Base-by-base conservation (phyloP, 1,140 invertebrate genomes). In the Oedothorax gibbosus region DNA sequence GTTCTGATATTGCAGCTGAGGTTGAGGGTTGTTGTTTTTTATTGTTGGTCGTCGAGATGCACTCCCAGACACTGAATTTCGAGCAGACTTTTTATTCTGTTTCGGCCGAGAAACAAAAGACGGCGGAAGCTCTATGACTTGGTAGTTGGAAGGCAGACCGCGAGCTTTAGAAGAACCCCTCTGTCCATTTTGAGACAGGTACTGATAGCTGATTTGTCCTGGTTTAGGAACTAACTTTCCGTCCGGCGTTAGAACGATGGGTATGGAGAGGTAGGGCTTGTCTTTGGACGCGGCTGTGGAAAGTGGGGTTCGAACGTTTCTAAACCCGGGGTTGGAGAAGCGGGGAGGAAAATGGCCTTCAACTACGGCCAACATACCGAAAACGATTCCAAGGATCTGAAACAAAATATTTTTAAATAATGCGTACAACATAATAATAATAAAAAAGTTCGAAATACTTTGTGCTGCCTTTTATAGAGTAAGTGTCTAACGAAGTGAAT, bases 241-340 rank as follows among this genome's bases (percentile, higher is more conserved):
- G n/a, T 84, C 71, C 2, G 81, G 81, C 72, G 76, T 64, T 35
- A 84, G 81, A 2, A 84, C 81, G 18, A 84, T 84, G 12, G 81
- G 81, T 2, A 84, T 84, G 8, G 81, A 84, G 0, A 84, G 10
- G 60, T 66, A 84, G 0, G 81, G 81, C 12, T 51, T 75, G 3
- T 76, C 57, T 60, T 49, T 75, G 14, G 81, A 65, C 18, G 81
- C 81, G 12, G 81, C 56, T 12, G 81, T 54, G 3, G 71, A 50
- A 14, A 84, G 71, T 18, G 72, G 81, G 1, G 71, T 18, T 15
- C n/a, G 56, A 8, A 50, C 54, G 49, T 64, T 72, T 6, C 50
- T 54, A 10, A 82, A 73, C 20, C 57, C 21, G 7, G 53, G 57
- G 14, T 64, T 72, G 12, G 12, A 49, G 6, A 72, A 71, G 10